These are phyloP conservation scores for Craniophora ligustri DNA, from an alignment of 2,888 invertebrate species.

Conservation along the genomic window DNA sequence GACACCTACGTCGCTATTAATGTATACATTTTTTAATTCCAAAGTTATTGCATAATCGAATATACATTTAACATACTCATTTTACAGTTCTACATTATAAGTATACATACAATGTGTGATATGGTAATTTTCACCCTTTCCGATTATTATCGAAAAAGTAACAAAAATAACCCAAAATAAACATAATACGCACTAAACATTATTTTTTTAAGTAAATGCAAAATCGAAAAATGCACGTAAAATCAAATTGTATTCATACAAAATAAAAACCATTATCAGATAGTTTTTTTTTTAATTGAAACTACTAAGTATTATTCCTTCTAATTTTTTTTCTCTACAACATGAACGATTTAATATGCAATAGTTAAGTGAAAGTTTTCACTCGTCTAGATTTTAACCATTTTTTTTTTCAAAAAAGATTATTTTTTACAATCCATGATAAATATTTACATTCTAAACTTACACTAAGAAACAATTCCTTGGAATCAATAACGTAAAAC, in stretches of 20 bases:
- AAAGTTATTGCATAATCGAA: slow-evolving; percentile 68
- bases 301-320: slow-evolving; percentile 71
- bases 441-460: slow-evolving; percentile 82
- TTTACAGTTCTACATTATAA: slow-evolving; percentile 71
- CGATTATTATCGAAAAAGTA: slow-evolving; percentile 49
- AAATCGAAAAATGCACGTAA: slow-evolving; percentile 62
- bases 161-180: slow-evolving; percentile 43
- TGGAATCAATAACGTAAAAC: slow-evolving; percentile 58
- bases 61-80: slow-evolving; percentile 72
- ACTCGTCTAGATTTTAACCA: slow-evolving; percentile 72
- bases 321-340: slow-evolving; percentile 80
- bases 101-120: slow-evolving; percentile 84
- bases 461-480: slow-evolving; percentile 61
- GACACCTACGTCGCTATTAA: slow-evolving; percentile 48
- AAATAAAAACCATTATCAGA: slow-evolving; percentile 45
- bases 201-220: slow-evolving; percentile 63
- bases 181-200: slow-evolving; percentile 47
- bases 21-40: slow-evolving; percentile 52
- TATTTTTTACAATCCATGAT: slow-evolving; percentile 79
- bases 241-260: slow-evolving; percentile 34
- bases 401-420: slow-evolving; percentile 66
- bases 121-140: slow-evolving; percentile 81
- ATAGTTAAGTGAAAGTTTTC: slow-evolving; percentile 78
- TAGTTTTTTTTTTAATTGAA: slow-evolving; percentile 64
- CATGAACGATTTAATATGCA: slow-evolving; percentile 85